These are phyloP conservation scores for Scaptomyza parva DNA, from an alignment of 2,888 invertebrate species.

Conservation along the genomic window DNA sequence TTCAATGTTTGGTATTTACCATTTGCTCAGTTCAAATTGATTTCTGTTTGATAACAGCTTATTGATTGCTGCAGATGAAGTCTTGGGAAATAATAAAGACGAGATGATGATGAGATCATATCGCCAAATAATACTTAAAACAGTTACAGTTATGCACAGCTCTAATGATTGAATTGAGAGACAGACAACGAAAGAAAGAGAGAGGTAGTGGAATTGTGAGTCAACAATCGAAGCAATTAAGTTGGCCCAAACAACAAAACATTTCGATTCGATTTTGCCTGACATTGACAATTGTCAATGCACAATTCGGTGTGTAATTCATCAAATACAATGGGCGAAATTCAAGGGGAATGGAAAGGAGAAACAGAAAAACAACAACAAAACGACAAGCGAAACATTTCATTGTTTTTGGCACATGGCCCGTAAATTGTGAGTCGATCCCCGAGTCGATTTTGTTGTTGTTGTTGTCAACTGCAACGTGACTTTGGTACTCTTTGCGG, in stretches of 20 bases:
- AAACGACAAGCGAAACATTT: conserved; percentile 29
- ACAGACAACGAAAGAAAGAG: no score
- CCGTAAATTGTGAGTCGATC: conserved; percentile 35
- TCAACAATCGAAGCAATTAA: conserved; percentile 59
- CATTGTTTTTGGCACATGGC: conserved; percentile 68
- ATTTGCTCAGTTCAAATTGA: not conserved
- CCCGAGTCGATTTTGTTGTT: conserved; percentile 53
- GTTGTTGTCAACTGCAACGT: conserved; percentile 70
- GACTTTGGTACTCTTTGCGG: conserved; percentile 74
- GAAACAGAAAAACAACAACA: conserved; percentile 1
- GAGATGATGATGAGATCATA: not conserved
- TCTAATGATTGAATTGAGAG: no score
- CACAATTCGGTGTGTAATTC: conserved; percentile 64
- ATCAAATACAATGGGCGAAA: conserved; percentile 56
- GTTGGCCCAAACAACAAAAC: conserved; percentile 37
- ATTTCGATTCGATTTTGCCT: conserved; percentile 73
- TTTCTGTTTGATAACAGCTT: conserved; percentile 4
- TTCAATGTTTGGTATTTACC: no score
- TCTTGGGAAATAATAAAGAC: no score
- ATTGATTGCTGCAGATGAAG: not conserved
- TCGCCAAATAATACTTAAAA: not conserved
- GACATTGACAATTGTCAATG: conserved; percentile 66
- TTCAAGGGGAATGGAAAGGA: not conserved
- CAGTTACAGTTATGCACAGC: conserved; percentile 29
- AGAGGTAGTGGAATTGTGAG: conserved; percentile 24